Evolutionary conservation across 2,113 vertebrate genomes (phyloP).

Genomic region (Fregetta grallaria): DNA sequence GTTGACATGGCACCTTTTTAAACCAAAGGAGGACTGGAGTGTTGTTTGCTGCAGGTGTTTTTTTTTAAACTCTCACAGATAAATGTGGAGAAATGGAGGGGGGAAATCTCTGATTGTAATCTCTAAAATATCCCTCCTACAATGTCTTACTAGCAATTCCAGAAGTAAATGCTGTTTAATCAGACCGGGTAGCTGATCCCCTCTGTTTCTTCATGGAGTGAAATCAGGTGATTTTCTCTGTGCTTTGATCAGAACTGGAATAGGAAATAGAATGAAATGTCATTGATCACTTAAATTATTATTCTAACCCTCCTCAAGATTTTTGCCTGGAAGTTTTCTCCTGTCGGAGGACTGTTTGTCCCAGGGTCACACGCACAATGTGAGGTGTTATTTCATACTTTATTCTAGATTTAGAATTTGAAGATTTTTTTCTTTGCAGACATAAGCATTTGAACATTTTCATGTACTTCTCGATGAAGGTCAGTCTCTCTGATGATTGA

Average conservation of each 20-base stretch:
- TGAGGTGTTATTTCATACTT: background rate
- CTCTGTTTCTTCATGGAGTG: background rate
- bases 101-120: background rate
- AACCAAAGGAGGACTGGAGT: background rate
- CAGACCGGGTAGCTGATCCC: background rate
- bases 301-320: background rate
- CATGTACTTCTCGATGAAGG: background rate
- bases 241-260: background rate
- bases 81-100: background rate
- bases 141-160: background rate
- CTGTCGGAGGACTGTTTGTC: background rate
- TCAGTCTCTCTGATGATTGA: background rate
- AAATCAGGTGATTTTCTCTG: background rate
- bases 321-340: background rate
- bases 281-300: background rate
- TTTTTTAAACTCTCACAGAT: background rate
- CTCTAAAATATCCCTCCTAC: background rate
- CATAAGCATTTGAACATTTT: background rate
- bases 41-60: background rate
- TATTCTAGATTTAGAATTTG: background rate
- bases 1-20: background rate
- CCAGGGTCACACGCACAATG: background rate
- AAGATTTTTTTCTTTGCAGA: background rate
- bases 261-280: background rate
- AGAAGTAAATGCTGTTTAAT: background rate